These are phyloP conservation scores for Rafetus swinhoei DNA, from an alignment of 2,113 vertebrate genomes.

Conservation along the genomic window DNA sequence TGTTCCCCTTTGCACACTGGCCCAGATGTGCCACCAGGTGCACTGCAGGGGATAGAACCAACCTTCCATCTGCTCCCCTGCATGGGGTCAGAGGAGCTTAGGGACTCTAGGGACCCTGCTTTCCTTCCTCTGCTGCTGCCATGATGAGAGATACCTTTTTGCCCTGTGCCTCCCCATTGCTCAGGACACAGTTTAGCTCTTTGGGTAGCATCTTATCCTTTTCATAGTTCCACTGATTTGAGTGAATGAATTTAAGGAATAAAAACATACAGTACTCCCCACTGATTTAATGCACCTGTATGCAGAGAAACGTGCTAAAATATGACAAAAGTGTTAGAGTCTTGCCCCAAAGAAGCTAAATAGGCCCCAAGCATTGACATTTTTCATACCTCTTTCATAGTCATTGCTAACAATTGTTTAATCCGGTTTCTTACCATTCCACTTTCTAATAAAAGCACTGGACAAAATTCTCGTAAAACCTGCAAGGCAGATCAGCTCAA, in stretches of 20 bases:
- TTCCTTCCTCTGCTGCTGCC: neutral
- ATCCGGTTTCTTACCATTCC: conserved; percentile 79
- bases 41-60: neutral
- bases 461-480: conserved; percentile 91
- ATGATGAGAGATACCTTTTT: too few relatives aligned
- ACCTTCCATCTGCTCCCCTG: neutral
- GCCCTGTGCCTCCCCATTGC: neutral
- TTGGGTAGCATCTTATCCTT: neutral
- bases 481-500: conserved; percentile 88
- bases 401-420: neutral
- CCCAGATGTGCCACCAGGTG: neutral
- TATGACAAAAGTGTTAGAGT: neutral
- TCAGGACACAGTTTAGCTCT: neutral
- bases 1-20: neutral
- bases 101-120: rapidly evolving
- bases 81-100: neutral
- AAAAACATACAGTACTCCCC: neutral
- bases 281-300: neutral
- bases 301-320: neutral
- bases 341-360: neutral
- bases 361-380: neutral
- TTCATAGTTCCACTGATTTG: neutral
- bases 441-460: conserved; percentile 86
- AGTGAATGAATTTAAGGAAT: neutral
- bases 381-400: neutral